Base-by-base conservation (phyloP, 2,888 invertebrate genomes). In the Panzeria rudis region DNA sequence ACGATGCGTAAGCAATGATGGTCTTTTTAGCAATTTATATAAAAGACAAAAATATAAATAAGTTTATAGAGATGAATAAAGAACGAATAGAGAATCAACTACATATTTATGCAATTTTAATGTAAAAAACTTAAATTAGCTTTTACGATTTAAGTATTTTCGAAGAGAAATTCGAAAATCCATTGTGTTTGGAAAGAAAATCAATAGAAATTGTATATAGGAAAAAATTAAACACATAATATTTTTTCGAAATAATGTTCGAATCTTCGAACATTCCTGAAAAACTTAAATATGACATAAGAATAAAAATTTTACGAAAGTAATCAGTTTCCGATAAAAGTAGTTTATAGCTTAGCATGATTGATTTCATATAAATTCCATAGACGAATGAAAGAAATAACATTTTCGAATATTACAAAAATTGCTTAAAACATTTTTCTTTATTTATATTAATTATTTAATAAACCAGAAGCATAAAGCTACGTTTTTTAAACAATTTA, bases 1-100 rank as follows among this genome's bases (percentile, higher is more conserved):
- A 15, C 15, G 75, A 77, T 82, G 82, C 82, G 82, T 82, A 82
- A 56, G 82, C 15, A 69, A 81, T n/a, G n/a, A 52, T 38, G 62
- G 9, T 47, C n/a, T 61, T 38, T 71, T 44, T 50, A 25, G 7
- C 64, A 32, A 32, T 29, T 47, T 29, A 11, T 41, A 8, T 7
- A 47, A 77, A 64, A 29, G 35, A 23, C n/a, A 41, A 11, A 9
- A 59, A 9, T 15, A 47, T 54, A 59, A 38, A 59, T 29, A 52
- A 9, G 3, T 35, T 52, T 29, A 50, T 69, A 15, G 23, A 17
- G 6, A 20, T 64, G 13, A 5, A 66, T 38, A n/a, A n/a, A 50
- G 2, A 25, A 52, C 75, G 68, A 81, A 61, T 75, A 35, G 0
- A 8, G 29, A 35, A 69, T 11, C 5, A 47, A 25, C 25, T 59